Evolutionary conservation across 2,888 invertebrate species (phyloP).

Genomic region (Beris chalybata): DNA sequence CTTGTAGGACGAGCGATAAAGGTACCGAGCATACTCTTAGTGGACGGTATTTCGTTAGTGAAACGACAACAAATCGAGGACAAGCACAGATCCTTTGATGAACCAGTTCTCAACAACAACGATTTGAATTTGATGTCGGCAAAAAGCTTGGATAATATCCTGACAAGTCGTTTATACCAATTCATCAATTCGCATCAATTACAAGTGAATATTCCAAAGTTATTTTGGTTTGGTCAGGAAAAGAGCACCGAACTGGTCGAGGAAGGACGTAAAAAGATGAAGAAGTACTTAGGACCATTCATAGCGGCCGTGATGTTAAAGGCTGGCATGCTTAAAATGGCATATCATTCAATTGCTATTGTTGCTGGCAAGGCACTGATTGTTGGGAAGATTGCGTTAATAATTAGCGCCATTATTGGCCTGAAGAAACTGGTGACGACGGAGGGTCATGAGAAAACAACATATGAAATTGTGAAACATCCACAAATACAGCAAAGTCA

Average conservation of each 20-base stretch:
- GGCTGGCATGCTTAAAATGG: conserved; percentile 71
- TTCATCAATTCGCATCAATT: conserved; percentile 65
- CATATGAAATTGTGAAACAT: conserved; percentile 83
- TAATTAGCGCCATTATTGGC: conserved; percentile 77
- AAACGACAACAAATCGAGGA: conserved; percentile 55
- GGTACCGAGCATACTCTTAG: conserved; percentile 63
- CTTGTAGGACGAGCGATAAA: conserved; percentile 67
- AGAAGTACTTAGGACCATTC: conserved; percentile 68
- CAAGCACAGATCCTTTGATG: conserved; percentile 49
- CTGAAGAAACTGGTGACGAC: conserved; percentile 75
- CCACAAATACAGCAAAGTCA: conserved; percentile 80
- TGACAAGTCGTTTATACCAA: conserved; percentile 61
- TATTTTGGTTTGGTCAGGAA: conserved; percentile 57
- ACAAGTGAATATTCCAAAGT: conserved; percentile 59
- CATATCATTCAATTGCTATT: conserved; percentile 72
- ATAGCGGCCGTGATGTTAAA: conserved; percentile 71
- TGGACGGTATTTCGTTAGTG: conserved; percentile 66
- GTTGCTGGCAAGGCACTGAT: conserved; percentile 80
- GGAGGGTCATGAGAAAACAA: conserved; percentile 75
- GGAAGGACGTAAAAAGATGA: conserved; percentile 64
- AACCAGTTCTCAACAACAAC: conserved; percentile 60
- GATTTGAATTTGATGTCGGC: conserved; percentile 64
- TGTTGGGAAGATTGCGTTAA: conserved; percentile 80
- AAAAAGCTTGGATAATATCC: conserved; percentile 63
- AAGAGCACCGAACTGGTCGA: conserved; percentile 52